Evolutionary conservation across 2,888 invertebrate species (phyloP), one percentile per base, ranked within the genome.

Genomic region (Nezara viridula): DNA sequence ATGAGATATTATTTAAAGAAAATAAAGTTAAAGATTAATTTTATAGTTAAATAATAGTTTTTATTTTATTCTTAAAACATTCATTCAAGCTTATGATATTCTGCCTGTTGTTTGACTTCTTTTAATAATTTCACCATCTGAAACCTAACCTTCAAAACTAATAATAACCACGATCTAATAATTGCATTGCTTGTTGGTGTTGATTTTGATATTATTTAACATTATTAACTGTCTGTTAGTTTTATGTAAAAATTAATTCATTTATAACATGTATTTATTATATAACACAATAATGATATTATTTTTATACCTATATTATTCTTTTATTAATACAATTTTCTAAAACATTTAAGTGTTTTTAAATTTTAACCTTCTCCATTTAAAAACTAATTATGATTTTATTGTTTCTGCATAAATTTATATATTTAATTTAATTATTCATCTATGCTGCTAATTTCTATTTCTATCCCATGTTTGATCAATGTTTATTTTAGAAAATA

Each of bases 301-400:
- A 50, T 50, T 86, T 52, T 86, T 32, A 86, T 85, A 47, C 50
- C 24, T 50, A 37, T 24, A 77, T 50, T 44, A 77, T 87, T 77
- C 52, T 50, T n/a, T 86, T 77, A 37, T 86, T 27, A 50, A 37
- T 85, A 50, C n/a, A 50, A 52, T n/a, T 81, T 81, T 73, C n/a
- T 81, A 44, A 81, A 81, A 81, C 10, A 40, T 24, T 40, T 37
- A 44, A 81, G 37, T 87, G 66, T 66, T 86, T 66, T 87, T 87
- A 19, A 66, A 52, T 47, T 87, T 24, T n/a, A 90, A 49, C 86
- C 87, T 21, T 24, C 66, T 77, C 87, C 60, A 86, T 86, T 81
- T 19, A 73, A 37, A 14, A 73, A 37, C 19, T 73, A 7, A 37
- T 73, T 32, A 16, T 73, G 66, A 27, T 27, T 27, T 10, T 21